These are phyloP conservation scores for Danaus chrysippus DNA, from an alignment of 2,888 invertebrate species.

Conservation along the genomic window DNA sequence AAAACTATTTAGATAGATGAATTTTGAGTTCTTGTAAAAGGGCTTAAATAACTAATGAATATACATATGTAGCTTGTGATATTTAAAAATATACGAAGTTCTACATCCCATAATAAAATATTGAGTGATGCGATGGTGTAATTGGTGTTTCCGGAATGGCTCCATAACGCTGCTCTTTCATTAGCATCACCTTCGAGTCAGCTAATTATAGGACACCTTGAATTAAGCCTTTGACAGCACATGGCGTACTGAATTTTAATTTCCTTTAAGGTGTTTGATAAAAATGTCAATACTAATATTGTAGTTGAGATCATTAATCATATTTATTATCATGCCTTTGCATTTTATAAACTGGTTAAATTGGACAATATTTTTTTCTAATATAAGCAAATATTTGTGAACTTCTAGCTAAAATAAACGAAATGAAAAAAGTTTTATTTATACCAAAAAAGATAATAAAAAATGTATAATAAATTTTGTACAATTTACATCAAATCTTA, in stretches of 20 bases:
- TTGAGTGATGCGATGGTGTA: constrained; percentile 68
- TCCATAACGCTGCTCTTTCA: constrained; percentile 47
- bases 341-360: too few species aligned
- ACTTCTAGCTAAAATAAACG: too few species aligned
- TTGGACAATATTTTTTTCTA: too few species aligned
- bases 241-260: constrained; percentile 14
- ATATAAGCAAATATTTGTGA: too few species aligned
- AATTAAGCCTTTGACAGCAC: constrained; percentile 40
- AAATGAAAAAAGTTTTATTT: constrained; percentile 1
- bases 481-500: constrained; percentile 16
- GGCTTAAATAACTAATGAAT: too few species aligned
- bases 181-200: constrained; percentile 53
- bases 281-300: constrained; percentile 15
- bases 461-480: constrained; percentile 10
- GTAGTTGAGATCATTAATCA: constrained; percentile 4
- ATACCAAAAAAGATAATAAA: constrained; percentile 16
- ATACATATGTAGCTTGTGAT: too few species aligned
- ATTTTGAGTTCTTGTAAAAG: too few species aligned
- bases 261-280: constrained; percentile 1
- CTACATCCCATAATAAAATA: constrained; percentile 54
- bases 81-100: constrained; percentile 9
- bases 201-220: constrained; percentile 52
- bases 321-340: not conserved
- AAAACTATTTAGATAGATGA: too few species aligned
- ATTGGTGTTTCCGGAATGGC: constrained; percentile 60